Evolutionary conservation across 2,888 invertebrate species (phyloP), one percentile per base, ranked within the genome.

Genomic region (Lomographa bimaculata): DNA sequence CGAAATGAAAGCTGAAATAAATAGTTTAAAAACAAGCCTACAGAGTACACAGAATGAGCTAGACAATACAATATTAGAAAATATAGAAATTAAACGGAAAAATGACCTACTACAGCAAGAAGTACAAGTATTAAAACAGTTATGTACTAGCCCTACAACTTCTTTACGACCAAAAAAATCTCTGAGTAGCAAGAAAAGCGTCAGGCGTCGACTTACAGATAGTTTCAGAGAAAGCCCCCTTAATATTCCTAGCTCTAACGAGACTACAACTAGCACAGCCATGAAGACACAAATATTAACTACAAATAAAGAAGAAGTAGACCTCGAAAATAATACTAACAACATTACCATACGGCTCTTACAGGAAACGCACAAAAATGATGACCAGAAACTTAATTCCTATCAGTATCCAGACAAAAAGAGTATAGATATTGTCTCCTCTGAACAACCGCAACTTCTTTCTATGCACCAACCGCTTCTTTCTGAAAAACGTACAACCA

Each of bases 111-210:
- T 20, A 3, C 1, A 7, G 1, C 25, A 25, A 7, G 25, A 25
- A 25, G 12, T 25, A 11, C n/a, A 25, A 1, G 7, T 25, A 7
- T 12, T 25, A 12, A 25, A 25, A 25, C 25, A 25, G 1, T 2
- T 25, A 7, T 25, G 25, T 7, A 14, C 7, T 12, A 25, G 6
- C 5, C 25, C 25, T n/a, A 12, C 3, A 7, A 25, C 25, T 1
- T 7, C 25, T 2, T 5, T 11, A 25, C 11, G 12, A n/a, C 11
- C 3, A 12, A 25, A 14, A 4, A 20, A 2, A 3, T 12, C 25
- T 5, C 7, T 12, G 1, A 25, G 25, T 25, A 7, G 14, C 3
- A 25, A 25, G 12, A 25, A 25, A 12, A 25, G 12, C 5, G 11
- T 12, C 7, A 11, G 14, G 12, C 25, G 25, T 12, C 25, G 25